These are phyloP conservation scores for Poeciliopsis infans DNA, from an alignment of 2,797 vertebrate genomes.

Conservation along the genomic window DNA sequence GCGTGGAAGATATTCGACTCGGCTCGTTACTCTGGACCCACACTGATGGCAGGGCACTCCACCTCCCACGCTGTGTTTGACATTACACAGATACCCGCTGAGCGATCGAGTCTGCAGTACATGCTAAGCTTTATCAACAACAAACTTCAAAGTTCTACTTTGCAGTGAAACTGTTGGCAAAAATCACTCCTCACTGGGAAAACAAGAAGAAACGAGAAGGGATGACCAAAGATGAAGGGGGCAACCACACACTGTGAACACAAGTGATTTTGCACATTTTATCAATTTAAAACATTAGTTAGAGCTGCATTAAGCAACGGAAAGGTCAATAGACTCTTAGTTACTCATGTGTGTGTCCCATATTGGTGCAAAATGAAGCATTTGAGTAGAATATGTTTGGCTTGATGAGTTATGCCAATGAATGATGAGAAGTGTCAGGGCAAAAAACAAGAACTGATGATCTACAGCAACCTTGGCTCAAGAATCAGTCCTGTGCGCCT, in stretches of 20 bases:
- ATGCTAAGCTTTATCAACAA: conserved; percentile 25
- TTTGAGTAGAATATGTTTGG: neutral
- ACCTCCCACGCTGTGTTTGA: conserved; percentile 53
- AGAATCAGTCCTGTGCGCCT: neutral
- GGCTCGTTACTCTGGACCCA: conserved; percentile 66
- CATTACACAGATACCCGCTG: conserved; percentile 46
- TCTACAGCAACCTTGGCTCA: neutral
- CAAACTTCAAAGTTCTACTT: conserved; percentile 27
- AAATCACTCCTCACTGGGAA: conserved; percentile 1
- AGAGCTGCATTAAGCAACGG: neutral
- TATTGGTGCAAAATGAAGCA: neutral
- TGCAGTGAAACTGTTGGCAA: conserved; percentile 26
- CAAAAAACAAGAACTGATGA: conserved; percentile 1
- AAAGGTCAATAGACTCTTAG: neutral
- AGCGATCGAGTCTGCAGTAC: conserved; percentile 41
- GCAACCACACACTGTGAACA: neutral
- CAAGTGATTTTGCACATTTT: neutral
- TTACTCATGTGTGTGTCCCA: neutral
- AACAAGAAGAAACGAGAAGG: neutral
- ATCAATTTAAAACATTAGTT: neutral
- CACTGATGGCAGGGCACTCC: conserved; percentile 29
- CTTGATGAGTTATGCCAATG: neutral
- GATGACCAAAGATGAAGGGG: neutral
- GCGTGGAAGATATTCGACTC: conserved; percentile 31
- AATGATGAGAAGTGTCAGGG: neutral